phyloP scores from a whole-genome alignment of 2,888 invertebrate genomes.

The Xanthia icteritia region DNA sequence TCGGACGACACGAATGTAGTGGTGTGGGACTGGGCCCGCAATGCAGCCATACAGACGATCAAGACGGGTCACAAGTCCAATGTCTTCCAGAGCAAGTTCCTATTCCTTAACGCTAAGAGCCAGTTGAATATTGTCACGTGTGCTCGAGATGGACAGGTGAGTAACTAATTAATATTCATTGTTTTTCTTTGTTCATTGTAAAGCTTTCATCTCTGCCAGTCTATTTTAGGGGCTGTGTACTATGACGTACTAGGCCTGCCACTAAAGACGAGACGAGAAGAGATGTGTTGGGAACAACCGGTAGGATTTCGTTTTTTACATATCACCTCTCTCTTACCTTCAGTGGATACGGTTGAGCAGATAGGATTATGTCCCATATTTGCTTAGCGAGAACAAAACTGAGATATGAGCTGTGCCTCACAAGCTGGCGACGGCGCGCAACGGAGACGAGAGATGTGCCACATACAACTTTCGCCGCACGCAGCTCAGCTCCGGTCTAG shows the following conservation, averaged over 20 bases:
- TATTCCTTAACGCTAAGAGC: constrained; percentile 92
- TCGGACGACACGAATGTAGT: constrained; percentile 97
- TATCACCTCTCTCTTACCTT: too few species aligned
- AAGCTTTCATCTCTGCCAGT: background rate
- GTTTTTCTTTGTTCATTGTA: background rate
- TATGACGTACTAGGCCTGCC: background rate
- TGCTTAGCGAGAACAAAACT: too few species aligned
- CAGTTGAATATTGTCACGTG: constrained; percentile 96
- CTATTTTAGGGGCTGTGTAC: background rate
- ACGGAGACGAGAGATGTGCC: too few species aligned
- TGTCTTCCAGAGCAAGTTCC: constrained; percentile 97
- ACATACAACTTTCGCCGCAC: too few species aligned
- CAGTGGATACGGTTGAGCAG: too few species aligned
- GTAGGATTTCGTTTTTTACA: too few species aligned
- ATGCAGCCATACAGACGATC: constrained; percentile 92
- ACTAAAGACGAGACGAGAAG: too few species aligned
- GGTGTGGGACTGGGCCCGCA: constrained; percentile 97
- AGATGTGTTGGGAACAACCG: too few species aligned
- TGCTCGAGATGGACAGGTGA: constrained; percentile 97
- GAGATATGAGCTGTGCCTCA: too few species aligned
- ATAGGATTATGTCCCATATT: too few species aligned
- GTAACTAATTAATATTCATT: constrained; percentile 9
- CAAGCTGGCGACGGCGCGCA: too few species aligned
- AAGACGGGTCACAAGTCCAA: constrained; percentile 96
- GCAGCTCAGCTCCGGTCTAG: too few species aligned